A percentile compares a stretch with the other conserved stretches of the same genome.
phyloP scores from a whole-genome alignment of 2,113 vertebrate species.

The Microcebus murinus region DNA sequence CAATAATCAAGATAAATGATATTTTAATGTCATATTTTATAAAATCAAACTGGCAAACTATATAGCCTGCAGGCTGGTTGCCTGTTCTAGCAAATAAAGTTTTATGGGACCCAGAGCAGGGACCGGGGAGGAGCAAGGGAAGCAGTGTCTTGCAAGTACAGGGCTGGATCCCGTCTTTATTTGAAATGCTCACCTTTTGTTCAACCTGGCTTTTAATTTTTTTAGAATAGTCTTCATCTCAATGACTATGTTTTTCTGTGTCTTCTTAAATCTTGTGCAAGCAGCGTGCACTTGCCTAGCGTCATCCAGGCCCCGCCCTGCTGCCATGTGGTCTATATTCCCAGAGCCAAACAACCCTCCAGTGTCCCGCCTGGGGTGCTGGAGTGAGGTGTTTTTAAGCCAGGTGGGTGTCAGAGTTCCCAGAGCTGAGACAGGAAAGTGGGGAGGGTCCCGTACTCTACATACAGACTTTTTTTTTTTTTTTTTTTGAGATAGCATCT shows the following conservation, averaged over 20 bases:
- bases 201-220: not conserved
- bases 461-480: not conserved
- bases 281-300: not conserved
- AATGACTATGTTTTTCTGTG: not conserved
- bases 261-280: too few species aligned
- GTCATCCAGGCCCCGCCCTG: not conserved
- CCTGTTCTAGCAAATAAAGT: not conserved
- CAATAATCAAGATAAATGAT: not conserved
- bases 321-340: not conserved
- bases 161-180: not conserved
- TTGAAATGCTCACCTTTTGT: not conserved
- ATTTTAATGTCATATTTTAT: not conserved
- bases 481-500: not conserved
- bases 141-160: accelerated
- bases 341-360: not conserved
- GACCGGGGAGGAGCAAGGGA: not conserved
- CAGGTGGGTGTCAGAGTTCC: not conserved
- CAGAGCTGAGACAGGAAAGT: not conserved
- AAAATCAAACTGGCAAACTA: not conserved
- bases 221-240: not conserved
- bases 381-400: not conserved
- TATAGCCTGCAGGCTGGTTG: not conserved
- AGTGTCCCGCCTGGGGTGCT: not conserved
- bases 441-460: accelerated
- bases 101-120: not conserved